A percentile compares a stretch with the other conserved stretches of the same genome.
phyloP scores from a whole-genome alignment of 2,888 invertebrate species.

The Cistogaster globosa region DNA sequence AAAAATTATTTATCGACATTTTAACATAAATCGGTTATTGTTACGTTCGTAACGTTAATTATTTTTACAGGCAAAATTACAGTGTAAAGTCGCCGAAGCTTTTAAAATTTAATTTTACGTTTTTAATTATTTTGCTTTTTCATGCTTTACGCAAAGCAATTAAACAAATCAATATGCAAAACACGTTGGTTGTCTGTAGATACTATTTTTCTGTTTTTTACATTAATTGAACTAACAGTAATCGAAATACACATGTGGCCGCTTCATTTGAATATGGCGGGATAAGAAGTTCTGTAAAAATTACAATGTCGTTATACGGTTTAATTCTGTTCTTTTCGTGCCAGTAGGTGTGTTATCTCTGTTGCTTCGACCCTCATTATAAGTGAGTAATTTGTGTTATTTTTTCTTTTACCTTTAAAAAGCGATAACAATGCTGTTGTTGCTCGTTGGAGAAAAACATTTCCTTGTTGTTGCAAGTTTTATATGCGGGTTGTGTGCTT shows the following conservation, averaged over 20 bases:
- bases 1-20: too few species aligned
- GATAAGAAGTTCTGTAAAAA: neutral
- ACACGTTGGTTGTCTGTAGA: neutral
- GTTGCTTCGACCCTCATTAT: neutral
- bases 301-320: neutral
- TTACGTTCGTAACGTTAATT: too few species aligned
- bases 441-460: neutral
- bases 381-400: neutral
- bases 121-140: neutral
- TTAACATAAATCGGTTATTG: too few species aligned
- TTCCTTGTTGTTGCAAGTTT: neutral
- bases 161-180: neutral
- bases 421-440: neutral
- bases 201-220: neutral
- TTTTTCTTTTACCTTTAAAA: neutral
- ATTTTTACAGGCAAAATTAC: too few species aligned
- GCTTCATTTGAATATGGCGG: too few species aligned
- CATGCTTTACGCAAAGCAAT: neutral
- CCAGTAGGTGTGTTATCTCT: neutral
- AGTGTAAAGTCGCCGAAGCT: neutral
- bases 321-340: neutral
- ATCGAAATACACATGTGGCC: neutral
- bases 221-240: neutral
- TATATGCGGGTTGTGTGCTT: neutral
- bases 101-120: neutral